Conservation (phyloP, 2,888 invertebrate species). For the Eupithecia subumbrata region DNA sequence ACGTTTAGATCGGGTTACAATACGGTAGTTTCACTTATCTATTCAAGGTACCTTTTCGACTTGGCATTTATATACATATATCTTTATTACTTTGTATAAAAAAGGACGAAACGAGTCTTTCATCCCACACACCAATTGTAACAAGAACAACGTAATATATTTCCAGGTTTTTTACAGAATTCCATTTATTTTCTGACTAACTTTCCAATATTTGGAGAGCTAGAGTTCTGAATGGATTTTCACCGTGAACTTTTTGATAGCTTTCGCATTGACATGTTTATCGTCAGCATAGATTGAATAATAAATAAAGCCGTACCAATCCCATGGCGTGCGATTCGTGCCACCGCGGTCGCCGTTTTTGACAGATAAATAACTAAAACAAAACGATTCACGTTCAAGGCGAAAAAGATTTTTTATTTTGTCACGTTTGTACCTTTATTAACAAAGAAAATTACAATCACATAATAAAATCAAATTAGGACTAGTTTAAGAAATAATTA, state of each 20-base stretch:
- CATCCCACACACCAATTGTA: background rate
- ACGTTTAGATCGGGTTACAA: too few species aligned
- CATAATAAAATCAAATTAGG: too few species aligned
- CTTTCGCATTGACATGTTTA: slow-evolving; percentile 32
- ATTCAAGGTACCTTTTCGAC: too few species aligned
- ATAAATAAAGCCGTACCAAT: slow-evolving; percentile 35
- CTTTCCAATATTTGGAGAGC: background rate
- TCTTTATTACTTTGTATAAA: background rate
- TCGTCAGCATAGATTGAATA: slow-evolving; percentile 37
- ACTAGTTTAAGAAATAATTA: too few species aligned
- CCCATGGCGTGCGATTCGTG: slow-evolving; percentile 24
- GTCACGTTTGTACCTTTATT: background rate
- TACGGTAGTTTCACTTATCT: too few species aligned
- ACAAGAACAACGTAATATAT: background rate
- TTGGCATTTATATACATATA: background rate
- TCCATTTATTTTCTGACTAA: slow-evolving; percentile 2
- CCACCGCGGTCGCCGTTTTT: slow-evolving; percentile 29
- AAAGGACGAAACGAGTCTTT: background rate
- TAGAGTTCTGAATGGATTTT: slow-evolving; percentile 23
- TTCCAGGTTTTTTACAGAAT: background rate
- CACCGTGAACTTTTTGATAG: slow-evolving; percentile 32
- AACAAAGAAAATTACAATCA: background rate
- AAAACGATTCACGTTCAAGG: background rate
- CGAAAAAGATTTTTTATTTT: background rate
- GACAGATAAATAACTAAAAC: slow-evolving; percentile 17